Percentiles rank a stretch among this genome's conserved stretches.
Evolutionary conservation across 2,888 invertebrate species (phyloP).

Genomic region (Machimus atricapillus): DNA sequence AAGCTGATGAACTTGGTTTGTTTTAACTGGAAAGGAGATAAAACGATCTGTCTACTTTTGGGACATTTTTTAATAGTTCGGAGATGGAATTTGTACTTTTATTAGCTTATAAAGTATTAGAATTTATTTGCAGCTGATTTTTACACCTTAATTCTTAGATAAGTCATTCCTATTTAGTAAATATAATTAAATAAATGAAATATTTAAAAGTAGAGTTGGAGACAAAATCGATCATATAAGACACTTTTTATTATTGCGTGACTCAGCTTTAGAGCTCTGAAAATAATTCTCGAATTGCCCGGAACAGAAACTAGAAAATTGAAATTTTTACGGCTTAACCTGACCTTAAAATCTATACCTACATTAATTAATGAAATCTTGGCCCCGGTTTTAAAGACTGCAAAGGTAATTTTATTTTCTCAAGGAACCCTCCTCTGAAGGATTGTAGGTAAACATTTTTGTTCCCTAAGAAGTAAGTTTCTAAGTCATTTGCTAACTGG

Average conservation of each 20-base stretch:
- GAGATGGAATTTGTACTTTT: no score
- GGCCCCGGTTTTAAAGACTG: neutral
- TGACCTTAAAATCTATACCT: neutral
- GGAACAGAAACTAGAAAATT: neutral
- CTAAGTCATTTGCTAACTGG: slow-evolving; percentile 32
- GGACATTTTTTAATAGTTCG: no score
- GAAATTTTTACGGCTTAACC: neutral
- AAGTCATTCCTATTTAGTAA: no score
- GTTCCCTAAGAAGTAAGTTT: neutral
- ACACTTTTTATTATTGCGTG: no score
- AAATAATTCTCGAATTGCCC: no score
- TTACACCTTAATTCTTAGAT: no score
- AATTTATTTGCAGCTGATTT: no score
- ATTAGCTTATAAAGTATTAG: no score
- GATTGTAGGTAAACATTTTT: neutral
- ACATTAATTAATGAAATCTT: neutral
- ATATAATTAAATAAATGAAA: no score
- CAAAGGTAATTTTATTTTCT: neutral
- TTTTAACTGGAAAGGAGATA: slow-evolving; percentile 59
- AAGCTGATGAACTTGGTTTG: slow-evolving; percentile 70
- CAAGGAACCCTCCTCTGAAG: neutral
- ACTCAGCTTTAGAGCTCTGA: no score
- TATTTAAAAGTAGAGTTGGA: no score
- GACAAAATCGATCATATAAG: no score
- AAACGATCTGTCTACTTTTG: neutral